A percentile compares a stretch with the other conserved stretches of the same genome.
Evolutionary conservation across 1,140 invertebrate species (phyloP).

Genomic region (Nixonia krombeini): DNA sequence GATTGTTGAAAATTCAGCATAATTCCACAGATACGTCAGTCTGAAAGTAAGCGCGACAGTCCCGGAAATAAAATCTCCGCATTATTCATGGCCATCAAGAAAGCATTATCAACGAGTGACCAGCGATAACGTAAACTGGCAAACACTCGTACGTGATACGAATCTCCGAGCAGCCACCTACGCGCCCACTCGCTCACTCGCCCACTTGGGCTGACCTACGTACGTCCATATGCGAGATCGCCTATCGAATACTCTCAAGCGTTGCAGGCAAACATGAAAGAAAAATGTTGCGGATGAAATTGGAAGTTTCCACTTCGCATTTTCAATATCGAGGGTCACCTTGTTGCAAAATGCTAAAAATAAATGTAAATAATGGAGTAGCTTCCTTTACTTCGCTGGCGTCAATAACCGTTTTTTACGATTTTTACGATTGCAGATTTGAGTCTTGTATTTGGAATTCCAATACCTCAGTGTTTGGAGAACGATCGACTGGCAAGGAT

Average conservation of each 20-base stretch:
- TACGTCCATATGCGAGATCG: not conserved
- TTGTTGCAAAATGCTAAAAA: not conserved
- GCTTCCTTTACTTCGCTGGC: not conserved
- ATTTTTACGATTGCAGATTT: slow-evolving; percentile 60
- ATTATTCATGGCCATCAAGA: not conserved
- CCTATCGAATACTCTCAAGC: no score
- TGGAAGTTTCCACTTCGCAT: no score
- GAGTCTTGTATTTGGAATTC: slow-evolving; percentile 84
- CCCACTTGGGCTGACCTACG: not conserved
- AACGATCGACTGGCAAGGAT: slow-evolving; percentile 77
- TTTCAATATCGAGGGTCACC: no score
- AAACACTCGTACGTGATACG: not conserved
- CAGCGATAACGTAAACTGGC: not conserved
- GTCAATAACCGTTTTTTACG: not conserved
- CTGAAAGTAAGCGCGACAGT: not conserved
- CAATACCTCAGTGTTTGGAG: slow-evolving; percentile 84
- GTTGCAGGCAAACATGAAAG: no score
- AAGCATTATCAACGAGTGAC: not conserved
- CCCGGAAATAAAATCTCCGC: not conserved
- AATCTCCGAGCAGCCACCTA: not conserved
- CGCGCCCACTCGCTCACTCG: not conserved
- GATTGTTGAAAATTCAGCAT: no score
- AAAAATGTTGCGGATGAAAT: no score
- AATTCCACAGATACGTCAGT: no score
- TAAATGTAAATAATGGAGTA: no score